Base-by-base conservation (phyloP, 2,113 vertebrate genomes). In the Camelus bactrianus region DNA sequence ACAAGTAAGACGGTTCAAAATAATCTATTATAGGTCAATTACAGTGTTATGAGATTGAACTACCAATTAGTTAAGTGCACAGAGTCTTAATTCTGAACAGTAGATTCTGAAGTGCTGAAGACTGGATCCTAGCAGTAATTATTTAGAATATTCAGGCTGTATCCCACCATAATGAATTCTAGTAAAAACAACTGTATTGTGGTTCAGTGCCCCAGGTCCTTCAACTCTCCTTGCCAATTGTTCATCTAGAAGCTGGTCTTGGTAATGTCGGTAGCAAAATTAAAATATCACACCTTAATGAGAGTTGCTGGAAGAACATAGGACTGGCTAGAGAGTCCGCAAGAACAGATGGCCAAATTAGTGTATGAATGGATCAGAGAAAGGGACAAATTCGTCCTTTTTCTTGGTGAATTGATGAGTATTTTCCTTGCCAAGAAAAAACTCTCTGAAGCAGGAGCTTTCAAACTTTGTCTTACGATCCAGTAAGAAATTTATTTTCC, bases 1-100 rank as follows among this genome's bases (percentile, higher is more conserved):
- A 98, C 96, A 73, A 98, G 99, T 99, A 98, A 99, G 98, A 83
- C 35, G 13, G 11, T 84, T 89, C 38, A 89, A 73, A 92, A 77
- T 92, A 89, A 75, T 88, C 6, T 48, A 64, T 64, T 82, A 70
- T 17, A 64, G 30, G 1, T 91, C 62, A 95, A 8, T 70, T 54
- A n/a, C 86, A 65, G 14, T 89, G 69, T 77, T 60, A 50, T 65
- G 38, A 84, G 64, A n/a, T 81, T 95, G 16, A 70, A 0, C 30
- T 97, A 48, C 62, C 2, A 22, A 3, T 97, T 70, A 76, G 12
- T 83, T 93, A 30, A 86, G 35, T 73, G 24, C 22, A 54, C 6
- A 76, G 38, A 87, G 65, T 83, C 48, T 87, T 67, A 83, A 82
- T 60, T 54, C 77, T 91, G 42, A 35, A 38, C 48, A 91, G 38